Conservation (phyloP, 2,888 invertebrate genomes). For the Netelia inedita region DNA sequence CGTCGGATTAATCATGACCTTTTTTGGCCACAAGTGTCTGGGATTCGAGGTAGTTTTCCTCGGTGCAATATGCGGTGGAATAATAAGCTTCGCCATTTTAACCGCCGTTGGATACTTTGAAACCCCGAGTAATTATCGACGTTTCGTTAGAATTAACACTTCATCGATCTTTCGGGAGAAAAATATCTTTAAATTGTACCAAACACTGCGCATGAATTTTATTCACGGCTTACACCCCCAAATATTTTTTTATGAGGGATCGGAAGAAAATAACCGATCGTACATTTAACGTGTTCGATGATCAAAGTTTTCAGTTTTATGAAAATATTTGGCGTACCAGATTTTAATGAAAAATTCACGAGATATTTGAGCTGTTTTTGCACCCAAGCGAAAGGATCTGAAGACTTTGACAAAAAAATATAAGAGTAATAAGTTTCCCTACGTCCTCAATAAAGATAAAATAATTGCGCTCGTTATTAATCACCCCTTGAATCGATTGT, state of each 20-base stretch:
- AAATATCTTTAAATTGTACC: constrained; percentile 23
- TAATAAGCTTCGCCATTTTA: constrained; percentile 86
- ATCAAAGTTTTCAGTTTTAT: too few relatives aligned
- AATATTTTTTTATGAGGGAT: too few relatives aligned
- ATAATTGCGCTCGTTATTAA: too few relatives aligned
- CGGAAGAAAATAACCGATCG: too few relatives aligned
- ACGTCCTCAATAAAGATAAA: too few relatives aligned
- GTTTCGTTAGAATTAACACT: neutral
- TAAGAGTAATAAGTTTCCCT: neutral
- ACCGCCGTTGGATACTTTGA: constrained; percentile 49
- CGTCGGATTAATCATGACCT: constrained; percentile 88
- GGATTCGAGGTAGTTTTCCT: constrained; percentile 88
- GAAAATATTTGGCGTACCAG: too few relatives aligned
- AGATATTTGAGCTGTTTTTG: too few relatives aligned
- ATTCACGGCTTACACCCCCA: too few relatives aligned
- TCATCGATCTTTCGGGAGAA: constrained; percentile 18
- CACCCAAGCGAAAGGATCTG: too few relatives aligned
- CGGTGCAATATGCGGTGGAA: constrained; percentile 87
- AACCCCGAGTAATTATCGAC: constrained; percentile 69
- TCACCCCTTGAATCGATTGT: neutral
- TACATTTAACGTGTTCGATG: too few relatives aligned
- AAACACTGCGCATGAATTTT: too few relatives aligned
- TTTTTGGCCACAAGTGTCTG: constrained; percentile 89
- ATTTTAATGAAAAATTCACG: too few relatives aligned
- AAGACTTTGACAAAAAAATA: neutral